phyloP scores from a whole-genome alignment of 2,797 vertebrate species.

The Oceanodroma leucorhoa region DNA sequence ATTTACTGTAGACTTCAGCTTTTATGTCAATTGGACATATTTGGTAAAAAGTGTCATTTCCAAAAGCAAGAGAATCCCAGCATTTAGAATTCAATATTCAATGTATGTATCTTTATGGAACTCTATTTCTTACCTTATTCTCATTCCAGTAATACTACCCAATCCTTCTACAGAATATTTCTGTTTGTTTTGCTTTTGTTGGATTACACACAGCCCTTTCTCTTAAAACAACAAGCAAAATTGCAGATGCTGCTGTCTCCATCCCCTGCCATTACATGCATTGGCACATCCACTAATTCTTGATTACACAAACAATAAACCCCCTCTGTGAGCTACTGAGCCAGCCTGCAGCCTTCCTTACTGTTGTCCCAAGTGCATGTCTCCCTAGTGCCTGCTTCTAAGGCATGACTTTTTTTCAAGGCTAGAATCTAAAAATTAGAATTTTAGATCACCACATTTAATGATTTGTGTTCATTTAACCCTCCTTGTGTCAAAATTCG shows the following conservation, averaged over 20 bases:
- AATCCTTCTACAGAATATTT: neutral
- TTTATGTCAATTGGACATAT: neutral
- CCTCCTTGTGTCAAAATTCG: neutral
- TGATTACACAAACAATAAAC: neutral
- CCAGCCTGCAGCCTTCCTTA: neutral
- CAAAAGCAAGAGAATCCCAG: neutral
- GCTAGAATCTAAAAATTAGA: neutral
- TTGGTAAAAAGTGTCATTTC: neutral
- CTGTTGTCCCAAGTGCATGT: neutral
- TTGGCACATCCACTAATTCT: neutral
- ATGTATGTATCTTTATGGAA: neutral
- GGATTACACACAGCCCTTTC: neutral
- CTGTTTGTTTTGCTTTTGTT: neutral
- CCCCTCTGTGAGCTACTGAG: neutral
- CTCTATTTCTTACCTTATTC: neutral
- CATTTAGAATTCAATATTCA: neutral
- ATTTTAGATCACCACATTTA: neutral
- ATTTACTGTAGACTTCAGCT: neutral
- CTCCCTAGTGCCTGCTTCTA: neutral
- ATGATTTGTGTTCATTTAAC: neutral
- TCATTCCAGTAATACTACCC: neutral
- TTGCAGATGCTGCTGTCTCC: neutral
- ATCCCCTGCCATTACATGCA: neutral
- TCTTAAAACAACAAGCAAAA: neutral
- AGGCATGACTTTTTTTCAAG: neutral